Evolutionary conservation across 1,140 invertebrate species (phyloP), one percentile per base, ranked within the genome.

Genomic region (Amyelois transitella): DNA sequence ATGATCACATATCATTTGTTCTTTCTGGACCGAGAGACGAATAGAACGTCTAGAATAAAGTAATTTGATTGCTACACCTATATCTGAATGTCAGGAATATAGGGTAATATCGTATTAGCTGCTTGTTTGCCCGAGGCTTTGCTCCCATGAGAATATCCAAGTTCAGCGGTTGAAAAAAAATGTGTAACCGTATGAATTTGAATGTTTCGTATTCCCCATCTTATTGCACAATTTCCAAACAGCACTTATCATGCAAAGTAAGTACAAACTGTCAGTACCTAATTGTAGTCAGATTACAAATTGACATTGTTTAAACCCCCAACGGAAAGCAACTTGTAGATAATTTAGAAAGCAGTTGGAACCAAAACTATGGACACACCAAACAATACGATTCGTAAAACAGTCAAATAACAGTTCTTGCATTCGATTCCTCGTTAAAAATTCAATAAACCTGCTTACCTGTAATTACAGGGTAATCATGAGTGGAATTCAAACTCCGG

Each of bases 401-500:
- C 32, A 38, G 32, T 14, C 22, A 12, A 38, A 38, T 38, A 14
- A 38, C 32, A 8, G 32, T 2, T 38, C 32, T 38, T 38, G 32
- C 32, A 32, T 44, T 56, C 32, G 47, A 56, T 56, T 51, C 18
- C 48, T 20, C n/a, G 12, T 58, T 28, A 53, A 53, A 48, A 25
- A 45, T 53, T 53, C 19, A 38, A n/a, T 28, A 38, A 25, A 43
- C 43, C 17, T 22, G 7, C 22, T 25, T 43, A 12, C 20, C 48
- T 12, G 25, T 63, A 63, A 63, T 63, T 63, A 63, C 20, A 25
- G n/a, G 14, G 18, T 25, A 45, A 25, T 43, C 38, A 48, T 21
- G 18, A 17, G 28, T 48, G n/a, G 52, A 58, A 58, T 56, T 56
- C 18, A 25, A 58, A 61, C 19, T 12, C 2, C 14, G 19, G 45